A percentile compares a stretch with the other conserved stretches of the same genome.
Conservation (phyloP, 2,113 vertebrate species). For the Parus major region DNA sequence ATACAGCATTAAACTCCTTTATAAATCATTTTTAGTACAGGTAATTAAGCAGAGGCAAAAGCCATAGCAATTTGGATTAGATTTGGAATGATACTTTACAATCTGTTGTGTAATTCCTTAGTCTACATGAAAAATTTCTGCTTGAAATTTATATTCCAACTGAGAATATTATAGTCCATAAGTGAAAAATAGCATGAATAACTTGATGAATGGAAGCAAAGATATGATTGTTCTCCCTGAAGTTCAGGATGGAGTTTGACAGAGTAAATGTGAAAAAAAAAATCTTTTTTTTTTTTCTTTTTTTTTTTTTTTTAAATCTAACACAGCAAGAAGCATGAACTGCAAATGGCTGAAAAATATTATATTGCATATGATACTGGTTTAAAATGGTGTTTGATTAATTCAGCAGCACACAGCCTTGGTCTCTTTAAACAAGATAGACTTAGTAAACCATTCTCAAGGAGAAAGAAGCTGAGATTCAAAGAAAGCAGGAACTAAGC, state of each 20-base stretch:
- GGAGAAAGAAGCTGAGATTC: background rate
- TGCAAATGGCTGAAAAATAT: background rate
- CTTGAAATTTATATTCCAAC: conserved; percentile 27
- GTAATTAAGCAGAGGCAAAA: conserved; percentile 28
- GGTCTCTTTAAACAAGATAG: background rate
- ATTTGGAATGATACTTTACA: conserved; percentile 26
- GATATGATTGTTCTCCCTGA: background rate
- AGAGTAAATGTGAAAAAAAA: background rate
- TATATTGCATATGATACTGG: background rate
- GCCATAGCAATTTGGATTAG: background rate
- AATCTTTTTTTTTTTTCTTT: no score
- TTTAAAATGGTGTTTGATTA: background rate
- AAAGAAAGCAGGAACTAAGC: background rate
- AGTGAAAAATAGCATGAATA: background rate
- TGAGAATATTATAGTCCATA: background rate
- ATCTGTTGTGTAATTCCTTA: background rate
- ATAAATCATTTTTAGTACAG: conserved; percentile 53
- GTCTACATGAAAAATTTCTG: background rate
- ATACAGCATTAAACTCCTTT: background rate
- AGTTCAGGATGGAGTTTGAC: background rate
- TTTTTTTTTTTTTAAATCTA: background rate
- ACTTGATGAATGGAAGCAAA: background rate
- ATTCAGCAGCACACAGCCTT: background rate
- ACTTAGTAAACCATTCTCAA: background rate
- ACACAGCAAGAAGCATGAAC: background rate